These are phyloP conservation scores for Agonum fuliginosum DNA, from an alignment of 2,888 invertebrate genomes.

Conservation along the genomic window DNA sequence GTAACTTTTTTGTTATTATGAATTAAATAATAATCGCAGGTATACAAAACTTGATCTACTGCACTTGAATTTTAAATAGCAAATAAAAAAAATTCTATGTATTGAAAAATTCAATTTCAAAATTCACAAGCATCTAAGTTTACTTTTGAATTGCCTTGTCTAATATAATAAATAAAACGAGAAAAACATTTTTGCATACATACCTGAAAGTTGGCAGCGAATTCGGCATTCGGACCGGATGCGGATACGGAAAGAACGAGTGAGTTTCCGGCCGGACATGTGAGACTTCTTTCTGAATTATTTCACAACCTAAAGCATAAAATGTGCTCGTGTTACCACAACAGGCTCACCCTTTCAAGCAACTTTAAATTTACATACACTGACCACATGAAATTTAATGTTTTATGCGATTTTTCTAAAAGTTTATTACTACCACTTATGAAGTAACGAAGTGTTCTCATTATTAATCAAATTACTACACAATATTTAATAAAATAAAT, in stretches of 20 bases:
- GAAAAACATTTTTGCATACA: slow-evolving; percentile 10
- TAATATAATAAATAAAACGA: background rate
- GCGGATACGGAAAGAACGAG: slow-evolving; percentile 51
- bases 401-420: slow-evolving; percentile 26
- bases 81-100: too few species aligned
- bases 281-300: slow-evolving; percentile 57
- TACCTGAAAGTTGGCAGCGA: slow-evolving; percentile 6
- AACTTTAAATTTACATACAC: slow-evolving; percentile 51
- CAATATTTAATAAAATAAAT: too few species aligned
- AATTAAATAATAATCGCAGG: too few species aligned
- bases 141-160: too few species aligned
- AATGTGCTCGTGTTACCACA: slow-evolving; percentile 47
- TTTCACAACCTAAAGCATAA: slow-evolving; percentile 51
- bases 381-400: slow-evolving; percentile 32
- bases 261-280: slow-evolving; percentile 58
- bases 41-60: too few species aligned
- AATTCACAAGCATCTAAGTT: too few species aligned
- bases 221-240: slow-evolving; percentile 11
- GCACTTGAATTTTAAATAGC: too few species aligned
- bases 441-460: background rate
- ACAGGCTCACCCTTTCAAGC: slow-evolving; percentile 42
- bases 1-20: too few species aligned
- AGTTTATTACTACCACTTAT: slow-evolving; percentile 7
- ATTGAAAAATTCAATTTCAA: too few species aligned
- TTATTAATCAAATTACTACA: too few species aligned